These are phyloP conservation scores for Pitta sordida DNA, from an alignment of 2,113 vertebrate genomes.

Conservation along the genomic window DNA sequence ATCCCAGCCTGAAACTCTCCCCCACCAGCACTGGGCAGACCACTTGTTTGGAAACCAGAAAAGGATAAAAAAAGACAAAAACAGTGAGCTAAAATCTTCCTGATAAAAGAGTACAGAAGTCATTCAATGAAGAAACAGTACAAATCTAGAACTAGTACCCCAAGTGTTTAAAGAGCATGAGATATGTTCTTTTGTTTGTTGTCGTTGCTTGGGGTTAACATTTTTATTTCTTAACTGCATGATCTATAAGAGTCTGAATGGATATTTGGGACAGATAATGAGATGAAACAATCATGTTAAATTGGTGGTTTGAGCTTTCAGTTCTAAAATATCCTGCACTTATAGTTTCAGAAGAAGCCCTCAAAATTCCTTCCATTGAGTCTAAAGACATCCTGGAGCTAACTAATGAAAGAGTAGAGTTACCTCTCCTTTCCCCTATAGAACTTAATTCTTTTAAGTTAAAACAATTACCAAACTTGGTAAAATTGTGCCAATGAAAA, in stretches of 20 bases:
- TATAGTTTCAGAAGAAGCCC: neutral
- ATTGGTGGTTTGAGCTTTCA: neutral
- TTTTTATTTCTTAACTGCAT: neutral
- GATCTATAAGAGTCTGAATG: neutral
- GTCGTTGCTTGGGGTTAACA: neutral
- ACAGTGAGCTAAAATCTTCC: neutral
- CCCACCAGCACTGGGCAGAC: neutral
- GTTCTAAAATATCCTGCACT: neutral
- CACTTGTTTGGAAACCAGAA: neutral
- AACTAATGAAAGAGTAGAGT: neutral
- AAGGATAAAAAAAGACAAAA: neutral
- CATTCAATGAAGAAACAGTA: neutral
- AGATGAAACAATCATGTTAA: neutral
- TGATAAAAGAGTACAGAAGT: neutral
- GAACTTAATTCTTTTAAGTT: neutral
- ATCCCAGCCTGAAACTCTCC: neutral
- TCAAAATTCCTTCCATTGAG: neutral
- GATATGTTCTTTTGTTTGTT: neutral
- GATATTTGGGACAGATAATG: neutral
- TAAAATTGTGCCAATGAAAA: neutral
- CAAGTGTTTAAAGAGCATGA: accelerated
- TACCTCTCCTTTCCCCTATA: neutral
- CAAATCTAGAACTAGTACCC: neutral
- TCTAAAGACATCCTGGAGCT: neutral
- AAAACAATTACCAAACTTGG: neutral